Conservation (phyloP, 2,113 vertebrate species). For the Zingel zingel region DNA sequence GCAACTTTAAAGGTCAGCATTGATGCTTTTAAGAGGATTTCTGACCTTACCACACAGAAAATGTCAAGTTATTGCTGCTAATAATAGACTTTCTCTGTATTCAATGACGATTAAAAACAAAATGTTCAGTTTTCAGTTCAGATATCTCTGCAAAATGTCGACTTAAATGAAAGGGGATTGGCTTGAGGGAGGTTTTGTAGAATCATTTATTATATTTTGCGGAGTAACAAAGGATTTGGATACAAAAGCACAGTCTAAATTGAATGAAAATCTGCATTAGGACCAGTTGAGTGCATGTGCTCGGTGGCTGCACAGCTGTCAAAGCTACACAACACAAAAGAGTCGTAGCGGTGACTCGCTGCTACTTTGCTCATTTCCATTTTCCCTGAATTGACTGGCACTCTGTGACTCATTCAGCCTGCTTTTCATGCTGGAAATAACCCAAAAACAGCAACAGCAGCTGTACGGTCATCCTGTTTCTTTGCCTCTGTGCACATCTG, state of each 20-base stretch:
- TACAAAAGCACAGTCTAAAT: too few species aligned
- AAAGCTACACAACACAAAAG: not conserved
- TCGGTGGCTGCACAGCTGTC: not conserved
- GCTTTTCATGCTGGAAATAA: constrained; percentile 41
- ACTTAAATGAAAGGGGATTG: not conserved
- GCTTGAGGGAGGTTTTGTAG: not conserved
- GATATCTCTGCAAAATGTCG: too few species aligned
- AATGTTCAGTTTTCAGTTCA: too few species aligned
- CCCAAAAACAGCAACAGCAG: constrained; percentile 34
- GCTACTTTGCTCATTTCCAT: constrained; percentile 25
- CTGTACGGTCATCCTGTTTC: not conserved
- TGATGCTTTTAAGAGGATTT: too few species aligned
- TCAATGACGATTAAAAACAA: too few species aligned
- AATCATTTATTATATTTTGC: too few species aligned
- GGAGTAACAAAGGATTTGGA: too few species aligned
- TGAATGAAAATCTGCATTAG: not conserved
- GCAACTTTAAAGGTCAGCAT: too few species aligned
- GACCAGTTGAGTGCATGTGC: not conserved
- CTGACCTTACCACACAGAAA: too few species aligned
- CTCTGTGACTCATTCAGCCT: constrained; percentile 46
- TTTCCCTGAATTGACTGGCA: constrained; percentile 9
- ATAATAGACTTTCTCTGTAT: too few species aligned
- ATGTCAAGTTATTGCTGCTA: too few species aligned
- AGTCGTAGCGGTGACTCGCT: not conserved
- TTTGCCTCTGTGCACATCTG: constrained; percentile 48